Conservation (phyloP, 2,888 invertebrate species). For the Cryptus armator region DNA sequence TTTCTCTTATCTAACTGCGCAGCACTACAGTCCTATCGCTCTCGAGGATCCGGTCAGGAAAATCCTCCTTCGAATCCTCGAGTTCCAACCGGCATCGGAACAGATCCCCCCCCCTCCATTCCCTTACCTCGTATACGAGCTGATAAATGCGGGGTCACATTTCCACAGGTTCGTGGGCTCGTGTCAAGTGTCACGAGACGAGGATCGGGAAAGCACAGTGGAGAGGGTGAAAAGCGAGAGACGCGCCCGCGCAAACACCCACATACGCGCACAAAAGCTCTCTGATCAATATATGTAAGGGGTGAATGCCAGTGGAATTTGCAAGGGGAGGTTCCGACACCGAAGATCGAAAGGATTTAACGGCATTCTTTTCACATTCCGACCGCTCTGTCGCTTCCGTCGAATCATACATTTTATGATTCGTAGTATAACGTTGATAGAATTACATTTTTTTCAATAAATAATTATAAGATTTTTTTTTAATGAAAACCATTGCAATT, state of each 20-base stretch:
- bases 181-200: conserved; percentile 73
- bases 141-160: conserved; percentile 72
- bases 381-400: conserved; percentile 2
- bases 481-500: too few relatives aligned
- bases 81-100: conserved; percentile 27
- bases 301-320: conserved; percentile 25
- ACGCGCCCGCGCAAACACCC: neutral
- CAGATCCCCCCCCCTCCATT: conserved; percentile 11
- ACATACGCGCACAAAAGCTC: neutral
- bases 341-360: conserved; percentile 44
- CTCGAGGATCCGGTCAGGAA: conserved; percentile 56
- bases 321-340: conserved; percentile 33
- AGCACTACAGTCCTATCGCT: conserved; percentile 52
- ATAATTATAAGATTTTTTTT: neutral
- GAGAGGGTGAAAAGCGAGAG: conserved; percentile 16
- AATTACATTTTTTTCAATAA: too few relatives aligned
- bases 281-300: neutral
- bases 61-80: conserved; percentile 55
- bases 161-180: conserved; percentile 68
- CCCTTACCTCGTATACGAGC: conserved; percentile 48
- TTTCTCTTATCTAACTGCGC: conserved; percentile 61
- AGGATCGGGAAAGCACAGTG: conserved; percentile 42
- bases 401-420: conserved; percentile 36
- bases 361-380: conserved; percentile 47
- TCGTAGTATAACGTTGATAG: neutral